Conservation (phyloP, 2,797 vertebrate genomes). For the Mormyrus proboscirostris region DNA sequence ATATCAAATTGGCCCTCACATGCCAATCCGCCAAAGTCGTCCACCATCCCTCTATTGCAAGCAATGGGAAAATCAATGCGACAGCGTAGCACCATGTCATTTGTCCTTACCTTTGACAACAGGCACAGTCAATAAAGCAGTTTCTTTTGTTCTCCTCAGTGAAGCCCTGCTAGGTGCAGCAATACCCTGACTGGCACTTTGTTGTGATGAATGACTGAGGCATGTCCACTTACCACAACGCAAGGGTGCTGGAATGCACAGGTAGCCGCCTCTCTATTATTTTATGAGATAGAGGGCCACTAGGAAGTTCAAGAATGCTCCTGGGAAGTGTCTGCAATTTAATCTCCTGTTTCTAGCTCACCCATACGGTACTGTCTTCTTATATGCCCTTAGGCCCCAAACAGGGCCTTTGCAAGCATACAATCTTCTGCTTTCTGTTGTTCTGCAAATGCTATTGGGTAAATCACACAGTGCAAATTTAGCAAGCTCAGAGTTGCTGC, state of each 20-base stretch:
- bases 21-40: constrained; percentile 18
- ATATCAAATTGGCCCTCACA: not conserved
- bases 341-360: not conserved
- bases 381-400: not conserved
- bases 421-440: not conserved
- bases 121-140: constrained; percentile 60
- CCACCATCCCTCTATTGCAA: constrained; percentile 1
- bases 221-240: constrained; percentile 44
- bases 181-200: constrained; percentile 47
- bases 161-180: constrained; percentile 57
- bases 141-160: constrained; percentile 49
- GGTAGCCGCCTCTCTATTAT: constrained; percentile 26
- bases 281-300: not conserved
- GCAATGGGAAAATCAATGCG: constrained; percentile 51
- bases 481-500: not conserved
- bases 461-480: constrained; percentile 4
- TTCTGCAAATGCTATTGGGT: not conserved
- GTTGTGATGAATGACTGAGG: constrained; percentile 49
- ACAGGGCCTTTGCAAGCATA: not conserved
- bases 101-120: constrained; percentile 61
- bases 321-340: not conserved
- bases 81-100: constrained; percentile 48
- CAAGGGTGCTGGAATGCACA: constrained; percentile 29
- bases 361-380: not conserved
- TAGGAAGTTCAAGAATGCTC: not conserved